Evolutionary conservation across 2,113 vertebrate species (phyloP).

Genomic region (Theropithecus gelada): DNA sequence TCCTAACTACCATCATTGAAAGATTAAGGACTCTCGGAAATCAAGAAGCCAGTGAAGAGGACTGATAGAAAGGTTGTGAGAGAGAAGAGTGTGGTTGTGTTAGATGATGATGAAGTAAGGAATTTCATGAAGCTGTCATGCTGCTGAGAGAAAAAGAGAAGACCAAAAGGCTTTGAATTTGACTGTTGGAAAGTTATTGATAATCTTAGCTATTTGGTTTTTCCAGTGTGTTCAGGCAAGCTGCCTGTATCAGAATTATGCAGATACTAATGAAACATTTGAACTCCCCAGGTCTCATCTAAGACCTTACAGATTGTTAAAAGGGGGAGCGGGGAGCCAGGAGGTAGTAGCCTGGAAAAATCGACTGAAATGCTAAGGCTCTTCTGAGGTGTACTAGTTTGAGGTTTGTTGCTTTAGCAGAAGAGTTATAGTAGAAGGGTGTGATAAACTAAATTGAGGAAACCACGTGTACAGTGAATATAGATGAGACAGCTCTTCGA

Average conservation of each 20-base stretch:
- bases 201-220: slow-evolving; percentile 6
- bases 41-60: neutral
- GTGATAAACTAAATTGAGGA: neutral
- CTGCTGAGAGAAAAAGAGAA: neutral
- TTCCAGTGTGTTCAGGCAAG: slow-evolving; percentile 9
- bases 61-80: neutral
- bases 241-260: neutral
- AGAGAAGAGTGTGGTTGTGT: neutral
- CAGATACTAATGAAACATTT: neutral
- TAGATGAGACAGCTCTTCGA: neutral
- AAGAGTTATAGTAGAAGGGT: neutral
- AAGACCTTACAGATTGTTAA: neutral
- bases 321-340: neutral
- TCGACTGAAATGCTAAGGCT: neutral
- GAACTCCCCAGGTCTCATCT: slow-evolving; percentile 13
- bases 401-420: neutral
- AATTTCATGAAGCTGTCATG: neutral
- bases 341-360: neutral
- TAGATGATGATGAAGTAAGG: neutral
- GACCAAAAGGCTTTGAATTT: slow-evolving; percentile 18
- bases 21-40: neutral
- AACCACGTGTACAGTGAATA: neutral
- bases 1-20: neutral
- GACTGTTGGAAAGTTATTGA: neutral
- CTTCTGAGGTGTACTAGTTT: neutral